Base-by-base conservation (phyloP, 2,113 vertebrate genomes). In the Ictalurus punctatus region DNA sequence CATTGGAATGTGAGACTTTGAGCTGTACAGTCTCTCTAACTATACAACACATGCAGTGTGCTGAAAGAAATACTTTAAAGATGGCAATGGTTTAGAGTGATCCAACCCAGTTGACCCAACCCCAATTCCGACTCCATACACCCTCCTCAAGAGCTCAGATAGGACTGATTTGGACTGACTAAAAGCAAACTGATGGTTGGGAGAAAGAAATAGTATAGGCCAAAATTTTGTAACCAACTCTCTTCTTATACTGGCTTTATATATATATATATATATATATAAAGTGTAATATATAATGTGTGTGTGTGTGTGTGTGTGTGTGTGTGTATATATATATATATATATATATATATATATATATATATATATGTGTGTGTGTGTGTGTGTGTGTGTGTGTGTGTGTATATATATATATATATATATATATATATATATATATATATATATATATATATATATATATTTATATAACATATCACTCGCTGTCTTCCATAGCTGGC, bases 21-120 rank as follows among this genome's bases (percentile, higher is more conserved):
- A 19, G 52, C 27, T 80, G 78, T 56, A 56, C 56, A 80, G 27
- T 19, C 58, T 85, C 69, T 81, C 63, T n/a, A 71, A 82, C 27
- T 83, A 40, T 86, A 52, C 25, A n/a, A 40, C 56, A 82, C 88
- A 86, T 71, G 37, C 40, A 86, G 56, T 73, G 78, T 48, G 89
- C 82, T 90, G 19, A 83, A 89, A 73, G 86, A 88, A 76, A 82
- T 82, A 71, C 87, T 88, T 73, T 83, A 90, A 88, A 89, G 59
- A 89, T 58, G 59, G 54, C 71, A 88, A 86, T 79, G 30, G 73
- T 87, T 90, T 58, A 56, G 84, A 83, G 73, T 80, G 88, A 88
- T 90, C 52, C 82, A 86, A 80, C 84, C 59, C 85, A 83, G 85
- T 76, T 88, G 90, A 83, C 82, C 83, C 80, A 30, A 74, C 85